Evolutionary conservation across 2,113 vertebrate genomes (phyloP), one percentile per base, ranked within the genome.

Genomic region (Osmerus mordax): DNA sequence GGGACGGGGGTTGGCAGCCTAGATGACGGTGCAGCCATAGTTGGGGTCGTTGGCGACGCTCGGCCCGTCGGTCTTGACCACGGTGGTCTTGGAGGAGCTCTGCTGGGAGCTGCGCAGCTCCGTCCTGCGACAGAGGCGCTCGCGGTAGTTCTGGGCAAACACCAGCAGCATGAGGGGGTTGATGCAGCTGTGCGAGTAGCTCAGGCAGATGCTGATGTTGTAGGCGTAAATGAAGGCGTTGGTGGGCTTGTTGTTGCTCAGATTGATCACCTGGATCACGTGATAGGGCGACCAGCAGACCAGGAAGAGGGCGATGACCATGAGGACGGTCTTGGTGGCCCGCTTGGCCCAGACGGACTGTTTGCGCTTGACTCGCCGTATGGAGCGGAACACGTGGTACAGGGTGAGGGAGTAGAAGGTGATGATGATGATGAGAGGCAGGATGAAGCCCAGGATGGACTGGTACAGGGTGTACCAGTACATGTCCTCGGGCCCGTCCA

Each of bases 391-490:
- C n/a, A 94, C 91, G n/a, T 91, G 92, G 82, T 89, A 93, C n/a
- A 94, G 88, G 5, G 92, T 93, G 71, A 93, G 89, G 0, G 92
- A 90, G 84, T 94, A 94, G 77, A 93, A 93, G 66, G 92, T 93
- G 86, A 88, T 91, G 82, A 94, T 94, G 84, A 94, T 90, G 78
- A 93, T 81, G 36, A 94, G 89, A 1, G 93, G 93, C 56, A 93
- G 82, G 74, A 93, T 90, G 83, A 92, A 94, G 75, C 92, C 92
- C 73, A 94, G 80, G 58, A 87, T 89, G 2, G 92, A 93, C 82
- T 94, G 92, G 86, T 93, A 93, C 66, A 94, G 88, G 0, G 93
- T 93, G 86, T 93, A 94, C 92, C 92, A 93, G 87, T 93, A 93
- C 92, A 93, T 92, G 72, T 93, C 93, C 73, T 84, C 83, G 0